These are phyloP conservation scores for Ophthalmolycus amberensis DNA, from an alignment of 2,113 vertebrate genomes.

Conservation along the genomic window DNA sequence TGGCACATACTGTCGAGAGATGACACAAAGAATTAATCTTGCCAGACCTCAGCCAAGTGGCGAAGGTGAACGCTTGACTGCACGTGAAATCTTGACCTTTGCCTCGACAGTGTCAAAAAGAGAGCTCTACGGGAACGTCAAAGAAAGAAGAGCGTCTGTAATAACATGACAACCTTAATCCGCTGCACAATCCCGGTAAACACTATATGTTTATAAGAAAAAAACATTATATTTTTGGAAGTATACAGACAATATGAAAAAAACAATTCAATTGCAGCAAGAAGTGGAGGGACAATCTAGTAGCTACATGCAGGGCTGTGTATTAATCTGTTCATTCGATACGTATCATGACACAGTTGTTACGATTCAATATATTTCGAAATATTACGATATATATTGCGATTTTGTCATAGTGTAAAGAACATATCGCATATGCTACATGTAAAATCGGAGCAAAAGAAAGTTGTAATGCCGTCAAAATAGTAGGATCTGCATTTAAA, in stretches of 20 bases:
- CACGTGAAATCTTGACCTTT: constrained; percentile 77
- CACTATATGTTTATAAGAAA: constrained; percentile 1
- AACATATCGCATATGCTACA: neutral
- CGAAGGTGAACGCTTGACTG: constrained; percentile 71
- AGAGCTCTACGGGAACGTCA: constrained; percentile 27
- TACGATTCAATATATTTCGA: neutral
- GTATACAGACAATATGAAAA: constrained; percentile 4
- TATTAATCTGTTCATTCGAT: neutral
- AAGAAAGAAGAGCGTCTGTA: constrained; percentile 55
- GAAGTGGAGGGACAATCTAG: neutral
- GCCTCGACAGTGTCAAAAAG: constrained; percentile 62
- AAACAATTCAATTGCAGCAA: neutral
- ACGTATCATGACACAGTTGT: neutral
- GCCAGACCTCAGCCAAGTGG: constrained; percentile 78
- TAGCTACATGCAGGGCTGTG: neutral
- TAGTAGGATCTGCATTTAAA: neutral
- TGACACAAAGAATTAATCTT: constrained; percentile 80
- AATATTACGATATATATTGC: neutral
- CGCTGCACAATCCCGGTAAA: constrained; percentile 23
- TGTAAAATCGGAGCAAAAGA: too few species aligned
- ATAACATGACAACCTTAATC: constrained; percentile 56
- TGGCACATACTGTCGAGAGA: constrained; percentile 59
- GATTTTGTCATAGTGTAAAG: neutral
- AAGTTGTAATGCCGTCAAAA: neutral
- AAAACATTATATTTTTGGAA: constrained; percentile 9